Conservation (phyloP, 2,888 invertebrate genomes). For the Acronicta psi region DNA sequence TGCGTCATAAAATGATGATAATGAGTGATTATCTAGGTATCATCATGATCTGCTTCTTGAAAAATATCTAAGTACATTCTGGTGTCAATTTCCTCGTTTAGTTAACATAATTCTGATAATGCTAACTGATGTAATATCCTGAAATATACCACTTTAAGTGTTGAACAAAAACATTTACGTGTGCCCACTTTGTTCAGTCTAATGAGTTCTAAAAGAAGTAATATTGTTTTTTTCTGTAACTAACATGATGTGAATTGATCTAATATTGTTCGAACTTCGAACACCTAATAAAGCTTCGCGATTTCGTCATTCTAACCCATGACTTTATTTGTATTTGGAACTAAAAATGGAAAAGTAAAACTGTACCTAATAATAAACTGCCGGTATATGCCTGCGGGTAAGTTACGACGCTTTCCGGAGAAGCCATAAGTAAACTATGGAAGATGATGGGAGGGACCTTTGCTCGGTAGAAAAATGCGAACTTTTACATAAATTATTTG, state of each 20-base stretch:
- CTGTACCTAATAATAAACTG: too few species aligned
- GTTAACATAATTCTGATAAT: constrained; percentile 1
- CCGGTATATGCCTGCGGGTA: too few species aligned
- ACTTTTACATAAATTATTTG: too few species aligned
- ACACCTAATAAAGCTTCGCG: constrained; percentile 7
- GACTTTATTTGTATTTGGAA: background rate
- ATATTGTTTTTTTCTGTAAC: constrained; percentile 1
- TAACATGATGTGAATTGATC: constrained; percentile 14
- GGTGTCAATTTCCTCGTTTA: constrained; percentile 10
- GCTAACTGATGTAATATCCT: constrained; percentile 35
- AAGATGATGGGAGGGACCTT: too few species aligned
- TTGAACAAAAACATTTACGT: constrained; percentile 5
- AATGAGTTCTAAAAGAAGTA: constrained; percentile 17
- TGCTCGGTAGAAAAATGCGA: too few species aligned
- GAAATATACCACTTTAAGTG: constrained; percentile 23
- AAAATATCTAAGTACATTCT: constrained; percentile 16
- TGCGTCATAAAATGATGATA: constrained; percentile 69
- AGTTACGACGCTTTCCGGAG: too few species aligned
- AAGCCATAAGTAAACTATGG: too few species aligned
- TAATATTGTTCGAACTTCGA: constrained; percentile 1
- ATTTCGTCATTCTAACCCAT: constrained; percentile 6
- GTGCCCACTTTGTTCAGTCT: constrained; percentile 4
- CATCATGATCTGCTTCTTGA: constrained; percentile 11
- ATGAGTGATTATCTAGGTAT: constrained; percentile 39
- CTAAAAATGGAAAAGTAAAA: background rate